phyloP scores from a whole-genome alignment of 2,888 invertebrate species.

The Campoplex capitator region DNA sequence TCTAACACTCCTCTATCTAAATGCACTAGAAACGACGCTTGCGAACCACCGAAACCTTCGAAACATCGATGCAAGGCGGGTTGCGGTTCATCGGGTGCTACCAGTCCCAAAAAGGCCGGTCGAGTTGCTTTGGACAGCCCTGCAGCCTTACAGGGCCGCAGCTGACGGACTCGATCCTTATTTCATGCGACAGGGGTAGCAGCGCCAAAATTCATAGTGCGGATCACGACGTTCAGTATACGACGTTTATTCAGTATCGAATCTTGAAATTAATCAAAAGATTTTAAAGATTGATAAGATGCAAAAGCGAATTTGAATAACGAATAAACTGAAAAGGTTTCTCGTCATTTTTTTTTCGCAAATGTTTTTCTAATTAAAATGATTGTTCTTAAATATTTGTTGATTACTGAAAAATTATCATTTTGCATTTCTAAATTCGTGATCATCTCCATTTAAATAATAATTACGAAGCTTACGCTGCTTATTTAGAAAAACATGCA shows the following conservation, averaged over 20 bases:
- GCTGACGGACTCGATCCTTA: not conserved
- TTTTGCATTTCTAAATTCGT: too few species aligned
- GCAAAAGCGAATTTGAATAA: not conserved
- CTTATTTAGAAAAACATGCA: not conserved
- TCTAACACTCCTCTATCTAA: not conserved
- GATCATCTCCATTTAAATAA: too few species aligned
- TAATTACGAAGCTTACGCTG: not conserved
- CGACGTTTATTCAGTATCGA: not conserved
- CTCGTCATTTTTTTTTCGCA: not conserved
- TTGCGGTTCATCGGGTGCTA: conserved; percentile 67
- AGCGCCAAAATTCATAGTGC: not conserved
- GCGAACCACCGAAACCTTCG: conserved; percentile 43
- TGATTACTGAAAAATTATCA: too few species aligned
- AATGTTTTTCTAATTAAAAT: not conserved
- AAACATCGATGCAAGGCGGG: conserved; percentile 69
- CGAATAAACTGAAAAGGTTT: not conserved
- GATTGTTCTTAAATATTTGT: too few species aligned
- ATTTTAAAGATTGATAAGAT: not conserved
- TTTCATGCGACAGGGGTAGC: conserved; percentile 9
- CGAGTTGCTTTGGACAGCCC: conserved; percentile 56
- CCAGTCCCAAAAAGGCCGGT: conserved; percentile 30
- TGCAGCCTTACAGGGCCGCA: conserved; percentile 56
- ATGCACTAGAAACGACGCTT: not conserved
- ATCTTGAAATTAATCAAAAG: not conserved
- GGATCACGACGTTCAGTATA: not conserved